phyloP scores from a whole-genome alignment of 1,140 invertebrate species.

The Batillaria attramentaria region DNA sequence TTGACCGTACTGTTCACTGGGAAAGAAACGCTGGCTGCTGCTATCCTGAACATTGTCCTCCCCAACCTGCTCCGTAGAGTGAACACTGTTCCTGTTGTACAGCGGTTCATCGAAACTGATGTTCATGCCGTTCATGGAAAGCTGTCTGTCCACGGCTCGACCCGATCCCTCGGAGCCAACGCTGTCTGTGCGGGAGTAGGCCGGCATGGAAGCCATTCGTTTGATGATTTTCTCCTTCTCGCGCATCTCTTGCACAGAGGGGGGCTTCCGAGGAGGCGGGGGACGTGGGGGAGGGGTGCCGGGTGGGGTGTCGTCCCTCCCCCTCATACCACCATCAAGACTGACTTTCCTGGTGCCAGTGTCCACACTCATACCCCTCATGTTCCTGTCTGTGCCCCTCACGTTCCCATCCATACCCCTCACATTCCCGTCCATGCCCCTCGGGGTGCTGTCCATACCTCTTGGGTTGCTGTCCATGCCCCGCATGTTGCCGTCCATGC shows the following conservation, averaged over 20 bases:
- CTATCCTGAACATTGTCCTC: too few relatives aligned
- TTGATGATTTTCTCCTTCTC: slow-evolving; percentile 44
- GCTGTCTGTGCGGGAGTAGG: slow-evolving; percentile 29
- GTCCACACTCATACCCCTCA: too few relatives aligned
- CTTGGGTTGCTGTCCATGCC: slow-evolving; percentile 20
- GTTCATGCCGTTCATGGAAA: slow-evolving; percentile 51
- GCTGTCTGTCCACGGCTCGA: slow-evolving; percentile 40
- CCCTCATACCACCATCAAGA: slow-evolving; percentile 1
- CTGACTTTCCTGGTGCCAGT: too few relatives aligned
- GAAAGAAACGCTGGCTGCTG: too few relatives aligned
- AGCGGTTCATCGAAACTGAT: slow-evolving; percentile 68
- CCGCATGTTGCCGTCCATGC: not conserved
- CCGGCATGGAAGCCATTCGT: slow-evolving; percentile 42
- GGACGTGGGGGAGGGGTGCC: slow-evolving; percentile 36
- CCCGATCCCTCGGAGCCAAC: not conserved
- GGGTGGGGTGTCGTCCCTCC: slow-evolving; percentile 13
- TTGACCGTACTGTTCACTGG: not conserved
- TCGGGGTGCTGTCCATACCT: not conserved
- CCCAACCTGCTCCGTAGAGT: too few relatives aligned
- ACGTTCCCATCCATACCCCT: not conserved
- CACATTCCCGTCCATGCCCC: not conserved
- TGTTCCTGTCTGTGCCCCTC: slow-evolving; percentile 22
- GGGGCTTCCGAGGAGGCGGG: slow-evolving; percentile 38
- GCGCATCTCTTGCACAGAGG: slow-evolving; percentile 28
- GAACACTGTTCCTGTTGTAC: slow-evolving; percentile 46